phyloP scores from a whole-genome alignment of 2,797 vertebrate species.

The Cyprinodon diabolis region DNA sequence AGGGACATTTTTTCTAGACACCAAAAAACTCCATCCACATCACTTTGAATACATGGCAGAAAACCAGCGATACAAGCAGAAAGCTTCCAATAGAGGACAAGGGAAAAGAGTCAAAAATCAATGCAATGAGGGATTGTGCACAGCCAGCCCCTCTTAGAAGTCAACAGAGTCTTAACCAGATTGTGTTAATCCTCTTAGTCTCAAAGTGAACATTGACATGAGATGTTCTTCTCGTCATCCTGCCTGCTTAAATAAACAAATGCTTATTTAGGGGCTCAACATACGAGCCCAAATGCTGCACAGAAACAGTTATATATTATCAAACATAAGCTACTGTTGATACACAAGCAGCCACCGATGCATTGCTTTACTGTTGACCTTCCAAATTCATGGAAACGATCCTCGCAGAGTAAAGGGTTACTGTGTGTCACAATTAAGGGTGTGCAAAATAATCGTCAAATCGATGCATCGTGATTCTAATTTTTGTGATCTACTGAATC shows the following conservation, averaged over 20 bases:
- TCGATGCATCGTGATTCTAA: too few relatives aligned
- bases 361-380: constrained; percentile 16
- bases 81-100: background rate
- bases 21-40: constrained; percentile 10
- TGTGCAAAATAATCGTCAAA: too few relatives aligned
- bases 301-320: constrained; percentile 59
- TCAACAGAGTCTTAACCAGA: constrained; percentile 72
- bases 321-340: constrained; percentile 61
- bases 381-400: constrained; percentile 4
- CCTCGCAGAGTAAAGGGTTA: background rate
- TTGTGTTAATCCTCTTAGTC: constrained; percentile 79
- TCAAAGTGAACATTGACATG: constrained; percentile 56
- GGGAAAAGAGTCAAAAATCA: constrained; percentile 54
- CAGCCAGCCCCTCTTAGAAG: constrained; percentile 39
- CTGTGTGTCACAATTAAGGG: background rate
- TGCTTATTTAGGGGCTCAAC: constrained; percentile 50
- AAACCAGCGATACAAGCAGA: background rate
- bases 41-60: background rate
- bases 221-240: constrained; percentile 54
- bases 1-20: constrained; percentile 60
- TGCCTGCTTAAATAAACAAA: constrained; percentile 55
- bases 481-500: too few relatives aligned
- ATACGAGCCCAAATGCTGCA: constrained; percentile 4
- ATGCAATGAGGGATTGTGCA: constrained; percentile 44
- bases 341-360: constrained; percentile 24